Percentiles rank a stretch among this genome's conserved stretches.
These are phyloP conservation scores for Eulithis prunata DNA, from an alignment of 2,888 invertebrate species.

Conservation along the genomic window DNA sequence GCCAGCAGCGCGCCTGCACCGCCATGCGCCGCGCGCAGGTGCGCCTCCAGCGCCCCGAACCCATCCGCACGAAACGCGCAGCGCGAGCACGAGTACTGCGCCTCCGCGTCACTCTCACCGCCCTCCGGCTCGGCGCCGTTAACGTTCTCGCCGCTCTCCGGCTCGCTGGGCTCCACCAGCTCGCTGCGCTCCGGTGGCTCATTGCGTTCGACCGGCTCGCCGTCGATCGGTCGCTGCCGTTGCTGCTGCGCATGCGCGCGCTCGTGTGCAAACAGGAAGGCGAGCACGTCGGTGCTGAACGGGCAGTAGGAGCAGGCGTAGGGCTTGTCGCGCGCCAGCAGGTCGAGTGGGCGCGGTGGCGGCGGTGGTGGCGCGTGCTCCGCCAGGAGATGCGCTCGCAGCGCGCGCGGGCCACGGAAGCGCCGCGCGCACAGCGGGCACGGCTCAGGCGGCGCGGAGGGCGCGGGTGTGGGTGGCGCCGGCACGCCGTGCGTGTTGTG, in stretches of 20 bases:
- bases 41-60: conserved; percentile 78
- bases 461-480: conserved; percentile 88
- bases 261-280: conserved; percentile 96
- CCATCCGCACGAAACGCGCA: conserved; percentile 79
- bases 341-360: conserved; percentile 83
- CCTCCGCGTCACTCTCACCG: conserved; percentile 58
- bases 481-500: conserved; percentile 98
- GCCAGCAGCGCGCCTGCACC: conserved; percentile 81
- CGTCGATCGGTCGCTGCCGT: conserved; percentile 33
- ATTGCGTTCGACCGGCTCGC: conserved; percentile 42
- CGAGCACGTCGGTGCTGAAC: conserved; percentile 94
- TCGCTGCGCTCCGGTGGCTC: conserved; percentile 37
- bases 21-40: conserved; percentile 78
- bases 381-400: conserved; percentile 93
- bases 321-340: conserved; percentile 86
- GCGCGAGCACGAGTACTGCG: conserved; percentile 77
- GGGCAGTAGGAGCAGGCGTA: conserved; percentile 96
- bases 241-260: conserved; percentile 88
- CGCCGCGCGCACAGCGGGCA: conserved; percentile 94
- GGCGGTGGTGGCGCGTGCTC: conserved; percentile 89
- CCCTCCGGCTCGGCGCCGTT: conserved; percentile 47
- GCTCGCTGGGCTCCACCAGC: conserved; percentile 18
- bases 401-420: conserved; percentile 94
- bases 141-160: conserved; percentile 43
- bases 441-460: conserved; percentile 76